These are phyloP conservation scores for Chionodraco myersi DNA, from an alignment of 2,113 vertebrate genomes.

Conservation along the genomic window DNA sequence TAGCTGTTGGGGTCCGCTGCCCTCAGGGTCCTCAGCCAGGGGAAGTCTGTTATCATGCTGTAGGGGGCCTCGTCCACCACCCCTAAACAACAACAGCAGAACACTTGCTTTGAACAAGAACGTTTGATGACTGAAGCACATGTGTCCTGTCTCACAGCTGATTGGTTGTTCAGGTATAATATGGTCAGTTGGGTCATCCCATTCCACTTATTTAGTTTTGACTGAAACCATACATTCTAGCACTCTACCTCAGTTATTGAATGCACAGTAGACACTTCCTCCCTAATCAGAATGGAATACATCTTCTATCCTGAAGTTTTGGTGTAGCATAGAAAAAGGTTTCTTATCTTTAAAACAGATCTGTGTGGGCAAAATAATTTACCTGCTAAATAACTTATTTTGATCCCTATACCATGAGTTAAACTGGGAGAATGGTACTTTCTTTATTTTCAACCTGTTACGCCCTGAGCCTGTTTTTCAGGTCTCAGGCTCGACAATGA, in stretches of 20 bases:
- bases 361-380: too few relatives aligned
- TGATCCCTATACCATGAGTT: too few relatives aligned
- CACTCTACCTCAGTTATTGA: not conserved
- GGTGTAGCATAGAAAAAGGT: too few relatives aligned
- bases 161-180: too few relatives aligned
- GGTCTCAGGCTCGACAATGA: too few relatives aligned
- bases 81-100: constrained; percentile 76
- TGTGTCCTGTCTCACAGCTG: not conserved
- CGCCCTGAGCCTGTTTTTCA: too few relatives aligned
- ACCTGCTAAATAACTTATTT: too few relatives aligned
- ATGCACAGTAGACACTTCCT: not conserved
- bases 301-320: too few relatives aligned
- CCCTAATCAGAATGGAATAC: too few relatives aligned
- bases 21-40: constrained; percentile 94
- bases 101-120: not conserved
- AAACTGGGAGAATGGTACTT: too few relatives aligned
- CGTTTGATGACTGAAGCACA: not conserved
- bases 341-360: too few relatives aligned
- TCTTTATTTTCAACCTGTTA: too few relatives aligned
- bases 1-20: constrained; percentile 96
- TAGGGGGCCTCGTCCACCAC: constrained; percentile 94
- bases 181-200: not conserved
- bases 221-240: not conserved
- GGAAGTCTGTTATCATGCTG: constrained; percentile 98
- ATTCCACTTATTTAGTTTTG: not conserved